Evolutionary conservation across 2,797 vertebrate genomes (phyloP), one percentile per base, ranked within the genome.

Genomic region (Oceanodroma leucorhoa): DNA sequence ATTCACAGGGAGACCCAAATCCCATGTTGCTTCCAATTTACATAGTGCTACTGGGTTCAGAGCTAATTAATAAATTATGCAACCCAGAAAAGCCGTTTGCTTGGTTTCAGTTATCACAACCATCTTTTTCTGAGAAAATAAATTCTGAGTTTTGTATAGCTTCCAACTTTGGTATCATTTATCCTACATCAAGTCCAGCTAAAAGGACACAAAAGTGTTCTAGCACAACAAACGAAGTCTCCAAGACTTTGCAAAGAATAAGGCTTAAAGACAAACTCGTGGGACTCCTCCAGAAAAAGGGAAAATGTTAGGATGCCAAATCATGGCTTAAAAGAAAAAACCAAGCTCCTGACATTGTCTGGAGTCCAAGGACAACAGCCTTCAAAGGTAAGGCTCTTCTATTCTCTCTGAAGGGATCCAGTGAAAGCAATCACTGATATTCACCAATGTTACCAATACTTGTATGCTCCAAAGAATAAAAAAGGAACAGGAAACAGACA

Each of bases 61-160:
- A 89, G 60, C 60, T 96, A 77, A 92, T 94, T 91, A 96, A 96
- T 96, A 94, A 91, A 87, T 91, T 83, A 95, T 73, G 60, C 93
- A 94, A 95, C 75, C 75, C 46, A 94, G 91, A 96, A 94, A 95
- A 93, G 58, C 22, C 40, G n/a, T 72, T 92, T 90, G 70, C 30
- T 91, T 79, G 46, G 70, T 46, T 83, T 89, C 40, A 51, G 34
- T 69, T 95, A 90, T 14, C 62, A 76, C 11, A 85, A 76, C 14
- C 34, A 48, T 17, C 16, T 90, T 85, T 79, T 85, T 17, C 79
- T 50, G 3, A 83, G 55, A 92, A 96, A 85, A 91, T 13, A 9
- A 80, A 73, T 83, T 83, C 34, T 87, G 54, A 87, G 36, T 12
- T 73, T 83, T 77, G 51, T 69, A 66, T 8, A 70, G 11, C 29